These are phyloP conservation scores for Riparia riparia DNA, from an alignment of 2,113 vertebrate genomes.

Conservation along the genomic window DNA sequence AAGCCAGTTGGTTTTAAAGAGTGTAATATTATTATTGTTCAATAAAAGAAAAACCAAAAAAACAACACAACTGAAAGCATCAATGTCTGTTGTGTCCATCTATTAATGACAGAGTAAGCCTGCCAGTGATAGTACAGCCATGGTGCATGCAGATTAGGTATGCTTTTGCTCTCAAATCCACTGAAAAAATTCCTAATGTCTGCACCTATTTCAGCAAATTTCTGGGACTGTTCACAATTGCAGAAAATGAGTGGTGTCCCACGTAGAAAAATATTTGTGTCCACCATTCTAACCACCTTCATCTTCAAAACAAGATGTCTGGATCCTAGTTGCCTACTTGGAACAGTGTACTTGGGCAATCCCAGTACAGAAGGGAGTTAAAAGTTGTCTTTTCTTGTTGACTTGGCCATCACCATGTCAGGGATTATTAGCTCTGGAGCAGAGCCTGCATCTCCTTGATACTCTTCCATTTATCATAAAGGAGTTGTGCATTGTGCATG, in stretches of 20 bases:
- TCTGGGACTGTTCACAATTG: rapidly evolving
- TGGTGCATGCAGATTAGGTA: neutral
- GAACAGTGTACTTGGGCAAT: too few species aligned
- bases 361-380: neutral
- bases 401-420: neutral
- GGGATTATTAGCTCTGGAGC: neutral
- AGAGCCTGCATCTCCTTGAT: neutral
- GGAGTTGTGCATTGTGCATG: neutral
- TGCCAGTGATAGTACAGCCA: neutral
- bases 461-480: neutral
- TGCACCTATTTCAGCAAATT: neutral
- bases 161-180: neutral
- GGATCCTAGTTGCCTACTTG: neutral
- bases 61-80: neutral
- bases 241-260: neutral
- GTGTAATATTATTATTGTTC: slow-evolving; percentile 61
- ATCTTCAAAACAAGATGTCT: neutral
- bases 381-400: neutral
- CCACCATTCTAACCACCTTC: neutral
- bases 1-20: slow-evolving; percentile 58
- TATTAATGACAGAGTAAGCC: neutral
- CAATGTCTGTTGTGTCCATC: neutral
- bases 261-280: neutral
- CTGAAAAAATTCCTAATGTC: neutral
- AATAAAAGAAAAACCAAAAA: slow-evolving; percentile 73